phyloP scores from a whole-genome alignment of 2,888 invertebrate species.

The Zygaena filipendulae region DNA sequence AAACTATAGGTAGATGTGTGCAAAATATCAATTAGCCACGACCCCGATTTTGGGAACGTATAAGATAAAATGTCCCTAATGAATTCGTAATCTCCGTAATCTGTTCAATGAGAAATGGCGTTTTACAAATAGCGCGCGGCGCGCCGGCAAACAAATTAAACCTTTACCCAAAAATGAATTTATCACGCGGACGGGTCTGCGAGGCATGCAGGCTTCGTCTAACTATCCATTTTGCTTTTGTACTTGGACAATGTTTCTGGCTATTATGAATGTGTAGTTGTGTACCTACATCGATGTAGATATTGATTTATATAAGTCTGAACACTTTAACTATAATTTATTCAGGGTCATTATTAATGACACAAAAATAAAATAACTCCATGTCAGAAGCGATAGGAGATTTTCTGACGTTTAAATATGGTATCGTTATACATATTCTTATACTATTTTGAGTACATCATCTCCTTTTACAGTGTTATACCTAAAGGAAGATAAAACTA shows the following conservation, averaged over 20 bases:
- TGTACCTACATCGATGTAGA: too few relatives aligned
- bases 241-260: constrained; percentile 22
- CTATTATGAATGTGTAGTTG: too few relatives aligned
- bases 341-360: too few relatives aligned
- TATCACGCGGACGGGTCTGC: constrained; percentile 38
- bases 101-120: constrained; percentile 66
- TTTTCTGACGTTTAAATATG: too few relatives aligned
- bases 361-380: too few relatives aligned
- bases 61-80: constrained; percentile 61
- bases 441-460: too few relatives aligned
- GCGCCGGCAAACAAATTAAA: constrained; percentile 60
- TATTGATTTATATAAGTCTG: too few relatives aligned
- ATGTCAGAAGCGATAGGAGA: too few relatives aligned
- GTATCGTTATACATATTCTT: too few relatives aligned
- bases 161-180: constrained; percentile 65
- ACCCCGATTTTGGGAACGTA: constrained; percentile 34
- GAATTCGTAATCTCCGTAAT: constrained; percentile 66
- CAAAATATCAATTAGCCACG: constrained; percentile 56
- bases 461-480: too few relatives aligned
- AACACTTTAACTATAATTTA: too few relatives aligned
- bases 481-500: too few relatives aligned
- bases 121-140: constrained; percentile 47
- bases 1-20: constrained; percentile 44
- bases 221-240: constrained; percentile 38
- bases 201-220: constrained; percentile 22